phyloP scores from a whole-genome alignment of 1,140 invertebrate genomes.

The Brachionus asplanchnoidis region DNA sequence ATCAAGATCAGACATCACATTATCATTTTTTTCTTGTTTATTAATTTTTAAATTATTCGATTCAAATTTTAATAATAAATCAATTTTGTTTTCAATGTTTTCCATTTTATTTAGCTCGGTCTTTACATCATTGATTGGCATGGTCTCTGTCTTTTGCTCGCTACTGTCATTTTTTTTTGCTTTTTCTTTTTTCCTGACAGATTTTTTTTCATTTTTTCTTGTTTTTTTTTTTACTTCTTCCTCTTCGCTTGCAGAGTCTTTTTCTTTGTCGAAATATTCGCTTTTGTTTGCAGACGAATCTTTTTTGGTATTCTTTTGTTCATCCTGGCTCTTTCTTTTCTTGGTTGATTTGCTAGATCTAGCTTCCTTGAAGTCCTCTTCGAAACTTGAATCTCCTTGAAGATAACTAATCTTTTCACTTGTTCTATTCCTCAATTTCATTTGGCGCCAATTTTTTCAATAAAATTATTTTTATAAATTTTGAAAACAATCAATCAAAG shows the following conservation, averaged over 20 bases:
- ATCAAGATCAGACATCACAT: neutral
- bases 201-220: neutral
- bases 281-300: neutral
- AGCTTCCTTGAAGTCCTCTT: neutral
- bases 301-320: neutral
- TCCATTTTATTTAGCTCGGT: neutral
- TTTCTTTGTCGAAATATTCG: neutral
- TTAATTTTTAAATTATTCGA: neutral
- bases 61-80: slow-evolving; percentile 26
- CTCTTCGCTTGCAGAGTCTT: neutral
- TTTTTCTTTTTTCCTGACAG: neutral
- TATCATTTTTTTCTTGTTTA: neutral
- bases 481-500: neutral
- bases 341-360: neutral
- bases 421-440: neutral
- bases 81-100: slow-evolving; percentile 24
- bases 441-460: neutral
- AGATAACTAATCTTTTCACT: neutral
- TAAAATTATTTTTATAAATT: neutral
- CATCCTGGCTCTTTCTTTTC: neutral
- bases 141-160: neutral
- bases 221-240: neutral
- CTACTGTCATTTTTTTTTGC: neutral
- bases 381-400: neutral
- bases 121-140: neutral